Base-by-base conservation (phyloP, 1,140 invertebrate genomes). In the Pollicipes pollicipes region DNA sequence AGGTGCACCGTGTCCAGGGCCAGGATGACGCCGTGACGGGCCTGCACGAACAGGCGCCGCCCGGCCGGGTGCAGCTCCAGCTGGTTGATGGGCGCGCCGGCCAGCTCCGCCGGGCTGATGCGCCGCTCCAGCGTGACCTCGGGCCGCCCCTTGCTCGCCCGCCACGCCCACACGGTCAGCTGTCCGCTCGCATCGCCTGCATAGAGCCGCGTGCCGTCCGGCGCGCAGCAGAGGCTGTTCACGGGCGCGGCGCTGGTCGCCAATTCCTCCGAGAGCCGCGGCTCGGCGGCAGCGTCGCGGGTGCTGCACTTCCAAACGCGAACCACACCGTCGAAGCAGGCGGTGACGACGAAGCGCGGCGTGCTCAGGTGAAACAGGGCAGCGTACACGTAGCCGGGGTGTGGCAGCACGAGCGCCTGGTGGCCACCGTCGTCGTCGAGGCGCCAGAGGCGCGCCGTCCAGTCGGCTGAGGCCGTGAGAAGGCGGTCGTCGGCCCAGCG, bases 31-130 rank as follows among this genome's bases (percentile, higher is more conserved):
- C 45, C 45, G 6, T 24, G 45, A 2, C 45, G 45, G 10, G 45
- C 45, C 45, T 58, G 45, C 45, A 58, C 45, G 13, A 58, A 21
- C 45, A 58, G 45, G 13, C 45, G 45, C 45, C 45, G 45, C 13
- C 45, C 45, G 45, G 45, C 45, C 45, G 45, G 45, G 45, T 58
- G 45, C 45, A 58, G 45, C 45, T 58, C 45, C 45, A 58, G 45
- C 10, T 58, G 45, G 21, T 58, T 21, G 45, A 58, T 58, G 2
- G 45, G 45, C 45, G 45, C 45, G 45, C 45, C 45, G 8, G 13
- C 6, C 10, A 58, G 13, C 45, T 58, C 45, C 45, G 13, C 45
- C 45, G 45, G 45, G 45, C 10, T 24, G 10, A 58, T 10, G 8
- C 45, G 45, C 2, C 45, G 45, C 45, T 58, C 45, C 45, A 58